Evolutionary conservation across 1,140 invertebrate species (phyloP), one percentile per base, ranked within the genome.

Genomic region (Cataglyphis hispanica): DNA sequence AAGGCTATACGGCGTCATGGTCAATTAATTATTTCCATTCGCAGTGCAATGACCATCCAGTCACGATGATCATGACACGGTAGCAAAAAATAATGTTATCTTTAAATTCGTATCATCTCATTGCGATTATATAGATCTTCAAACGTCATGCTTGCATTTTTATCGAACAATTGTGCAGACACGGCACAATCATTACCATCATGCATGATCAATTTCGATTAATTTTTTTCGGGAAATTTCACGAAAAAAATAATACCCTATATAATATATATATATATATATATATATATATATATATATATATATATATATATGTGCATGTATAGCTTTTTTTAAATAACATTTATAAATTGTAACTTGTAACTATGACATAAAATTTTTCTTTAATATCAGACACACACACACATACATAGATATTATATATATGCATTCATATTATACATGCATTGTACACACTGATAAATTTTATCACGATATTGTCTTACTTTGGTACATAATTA

Each of bases 1-100:
- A 85, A 87, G 87, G 86, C 11, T 56, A 31, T n/a, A 67, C 19
- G 8, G 34, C 50, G 31, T 25, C 34, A 50, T 37, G 25, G 37
- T 27, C 64, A 80, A 25, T 16, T 22, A 25, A 25, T 16, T 22
- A 25, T 75, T 58, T 74, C 7, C n/a, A 16, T 25, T 25, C 11
- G 19, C 40, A 19, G 13, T 1, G 16, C 31, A 66, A 27, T 11
- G 37, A 67, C 25, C 37, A 63, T 61, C 78, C 43, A 27, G 16
- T 75, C 10, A 53, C 66, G 63, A 60, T 58, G n/a, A 58, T 81
- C 10, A 69, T 19, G 16, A 50, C n/a, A 40, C 10, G 11, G 16
- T 2, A 19, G 16, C 5, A 16, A 1, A 40, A 43, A 63, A 31
- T 13, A 40, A 25, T 10, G 3, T 61, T 63, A 27, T 63, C 27